A percentile compares a stretch with the other conserved stretches of the same genome.
Conservation (phyloP, 2,113 vertebrate species). For the Chitala chitala region DNA sequence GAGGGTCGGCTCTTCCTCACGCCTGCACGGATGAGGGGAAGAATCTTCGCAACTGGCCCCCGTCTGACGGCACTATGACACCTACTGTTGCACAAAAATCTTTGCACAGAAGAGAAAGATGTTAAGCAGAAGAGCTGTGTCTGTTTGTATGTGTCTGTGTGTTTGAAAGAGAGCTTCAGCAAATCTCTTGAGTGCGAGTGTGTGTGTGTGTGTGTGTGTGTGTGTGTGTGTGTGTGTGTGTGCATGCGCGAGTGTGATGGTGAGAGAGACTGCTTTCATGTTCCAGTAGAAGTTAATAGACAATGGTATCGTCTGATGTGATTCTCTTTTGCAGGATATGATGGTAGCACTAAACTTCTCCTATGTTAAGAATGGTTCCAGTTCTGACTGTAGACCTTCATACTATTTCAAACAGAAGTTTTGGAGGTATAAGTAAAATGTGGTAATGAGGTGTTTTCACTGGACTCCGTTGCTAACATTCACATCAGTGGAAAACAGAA, state of each 20-base stretch:
- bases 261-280: not conserved
- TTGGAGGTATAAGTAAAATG: constrained; percentile 42
- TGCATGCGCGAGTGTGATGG: not conserved
- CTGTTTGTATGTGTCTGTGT: not conserved
- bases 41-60: not conserved
- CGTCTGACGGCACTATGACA: not conserved
- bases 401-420: not conserved
- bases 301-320: not conserved
- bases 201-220: not conserved
- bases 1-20: not conserved
- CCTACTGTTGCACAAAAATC: not conserved
- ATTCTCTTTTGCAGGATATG: not conserved
- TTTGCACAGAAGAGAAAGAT: not conserved
- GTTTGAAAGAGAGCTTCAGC: not conserved
- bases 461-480: constrained; percentile 31
- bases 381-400: constrained; percentile 1
- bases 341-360: not conserved
- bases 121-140: not conserved
- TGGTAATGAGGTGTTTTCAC: constrained; percentile 33
- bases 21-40: not conserved
- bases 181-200: constrained; percentile 1
- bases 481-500: constrained; percentile 31
- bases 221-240: not conserved
- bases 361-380: not conserved
- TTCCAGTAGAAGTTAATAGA: not conserved